phyloP scores from a whole-genome alignment of 2,888 invertebrate genomes.

The Agrotis exclamationis region DNA sequence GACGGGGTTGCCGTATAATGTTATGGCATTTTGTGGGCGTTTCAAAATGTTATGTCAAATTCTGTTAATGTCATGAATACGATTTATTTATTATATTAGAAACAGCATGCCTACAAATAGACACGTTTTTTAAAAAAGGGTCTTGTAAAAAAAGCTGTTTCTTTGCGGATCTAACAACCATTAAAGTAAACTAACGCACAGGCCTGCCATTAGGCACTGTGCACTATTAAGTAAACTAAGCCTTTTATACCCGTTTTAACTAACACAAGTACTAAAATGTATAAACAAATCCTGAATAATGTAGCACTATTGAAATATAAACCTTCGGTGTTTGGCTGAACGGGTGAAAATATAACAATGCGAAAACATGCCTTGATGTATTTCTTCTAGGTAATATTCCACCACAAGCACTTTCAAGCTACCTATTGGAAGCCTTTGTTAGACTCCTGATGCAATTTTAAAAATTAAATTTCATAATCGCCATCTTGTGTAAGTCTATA shows the following conservation, averaged over 20 bases:
- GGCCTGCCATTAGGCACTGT: background rate
- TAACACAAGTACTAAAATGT: background rate
- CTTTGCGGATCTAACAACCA: no score
- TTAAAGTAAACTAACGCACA: background rate
- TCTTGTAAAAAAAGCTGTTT: no score
- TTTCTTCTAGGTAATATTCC: no score
- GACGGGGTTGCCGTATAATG: background rate
- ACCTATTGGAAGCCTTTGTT: conserved; percentile 14
- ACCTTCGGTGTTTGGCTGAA: background rate
- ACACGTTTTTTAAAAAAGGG: no score
- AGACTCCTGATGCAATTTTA: conserved; percentile 68
- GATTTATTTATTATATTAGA: no score
- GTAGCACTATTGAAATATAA: background rate
- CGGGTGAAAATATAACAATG: background rate
- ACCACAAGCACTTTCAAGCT: background rate
- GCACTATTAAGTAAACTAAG: background rate
- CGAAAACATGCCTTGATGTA: no score
- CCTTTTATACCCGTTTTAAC: background rate
- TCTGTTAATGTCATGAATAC: background rate
- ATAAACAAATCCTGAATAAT: background rate
- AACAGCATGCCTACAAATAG: no score
- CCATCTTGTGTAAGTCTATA: conserved; percentile 60
- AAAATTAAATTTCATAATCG: conserved; percentile 68
- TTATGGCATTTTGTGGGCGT: conserved; percentile 2
- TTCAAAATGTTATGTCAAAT: background rate